phyloP scores from a whole-genome alignment of 2,888 invertebrate species.

The Melanostoma mellinum region DNA sequence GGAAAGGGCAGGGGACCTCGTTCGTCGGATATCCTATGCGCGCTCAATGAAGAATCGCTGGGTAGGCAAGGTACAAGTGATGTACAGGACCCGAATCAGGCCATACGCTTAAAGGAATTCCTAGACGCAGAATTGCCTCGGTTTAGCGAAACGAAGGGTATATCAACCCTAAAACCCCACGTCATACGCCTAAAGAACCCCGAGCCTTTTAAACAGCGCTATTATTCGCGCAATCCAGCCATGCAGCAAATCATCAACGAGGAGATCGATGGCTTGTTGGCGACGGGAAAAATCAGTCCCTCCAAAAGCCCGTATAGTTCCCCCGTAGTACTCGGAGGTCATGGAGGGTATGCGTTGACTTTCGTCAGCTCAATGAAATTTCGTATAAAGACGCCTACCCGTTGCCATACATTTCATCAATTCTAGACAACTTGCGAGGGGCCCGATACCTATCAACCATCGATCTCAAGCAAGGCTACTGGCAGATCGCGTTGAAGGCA shows the following conservation, averaged over 20 bases:
- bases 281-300: neutral
- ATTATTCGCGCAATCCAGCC: conserved; percentile 15
- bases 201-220: neutral
- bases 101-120: no score
- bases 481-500: no score
- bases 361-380: neutral
- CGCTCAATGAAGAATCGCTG: no score
- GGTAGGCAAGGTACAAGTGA: no score
- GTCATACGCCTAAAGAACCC: neutral
- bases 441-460: neutral
- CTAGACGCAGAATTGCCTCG: no score
- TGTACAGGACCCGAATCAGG: no score
- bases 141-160: no score
- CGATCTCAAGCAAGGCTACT: neutral
- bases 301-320: conserved; percentile 17
- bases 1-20: no score
- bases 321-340: conserved; percentile 1
- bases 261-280: neutral
- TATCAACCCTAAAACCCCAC: no score
- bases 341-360: conserved; percentile 53
- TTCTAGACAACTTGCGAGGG: neutral
- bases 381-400: conserved; percentile 11
- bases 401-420: neutral
- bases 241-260: conserved; percentile 15
- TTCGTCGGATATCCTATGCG: no score